A percentile compares a stretch with the other conserved stretches of the same genome.
These are phyloP conservation scores for Hydrotaea cyrtoneurina DNA, from an alignment of 2,888 invertebrate species.

Conservation along the genomic window DNA sequence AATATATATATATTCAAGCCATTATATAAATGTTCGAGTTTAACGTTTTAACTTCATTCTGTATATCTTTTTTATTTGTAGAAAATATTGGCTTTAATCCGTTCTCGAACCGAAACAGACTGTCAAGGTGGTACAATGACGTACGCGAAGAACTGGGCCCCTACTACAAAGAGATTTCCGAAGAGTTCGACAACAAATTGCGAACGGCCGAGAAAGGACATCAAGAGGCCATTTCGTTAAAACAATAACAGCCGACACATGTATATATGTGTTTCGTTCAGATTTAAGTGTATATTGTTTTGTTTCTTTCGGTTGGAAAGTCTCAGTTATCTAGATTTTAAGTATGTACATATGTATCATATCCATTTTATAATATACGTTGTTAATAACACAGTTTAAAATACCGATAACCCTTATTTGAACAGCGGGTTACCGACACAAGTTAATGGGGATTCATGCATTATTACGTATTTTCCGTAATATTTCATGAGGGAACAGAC, in stretches of 20 bases:
- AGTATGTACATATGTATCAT: no score
- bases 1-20: no score
- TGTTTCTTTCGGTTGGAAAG: background rate
- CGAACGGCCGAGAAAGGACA: slow-evolving; percentile 71
- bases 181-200: slow-evolving; percentile 75
- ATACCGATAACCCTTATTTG: no score
- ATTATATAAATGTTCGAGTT: background rate
- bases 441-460: no score
- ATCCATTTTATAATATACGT: background rate
- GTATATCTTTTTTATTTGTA: slow-evolving; percentile 75
- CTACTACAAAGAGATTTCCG: slow-evolving; percentile 84
- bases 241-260: slow-evolving; percentile 69
- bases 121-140: slow-evolving; percentile 85
- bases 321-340: slow-evolving; percentile 11
- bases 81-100: slow-evolving; percentile 86
- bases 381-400: background rate
- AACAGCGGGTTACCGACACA: no score
- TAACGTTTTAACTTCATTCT: no score
- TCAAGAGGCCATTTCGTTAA: slow-evolving; percentile 74
- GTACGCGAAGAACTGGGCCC: slow-evolving; percentile 85
- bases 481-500: no score
- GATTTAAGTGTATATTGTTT: slow-evolving; percentile 5
- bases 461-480: no score
- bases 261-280: background rate
- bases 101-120: slow-evolving; percentile 82